These are phyloP conservation scores for Drosophila malerkotliana DNA, from an alignment of 1,140 invertebrate species.

Conservation along the genomic window DNA sequence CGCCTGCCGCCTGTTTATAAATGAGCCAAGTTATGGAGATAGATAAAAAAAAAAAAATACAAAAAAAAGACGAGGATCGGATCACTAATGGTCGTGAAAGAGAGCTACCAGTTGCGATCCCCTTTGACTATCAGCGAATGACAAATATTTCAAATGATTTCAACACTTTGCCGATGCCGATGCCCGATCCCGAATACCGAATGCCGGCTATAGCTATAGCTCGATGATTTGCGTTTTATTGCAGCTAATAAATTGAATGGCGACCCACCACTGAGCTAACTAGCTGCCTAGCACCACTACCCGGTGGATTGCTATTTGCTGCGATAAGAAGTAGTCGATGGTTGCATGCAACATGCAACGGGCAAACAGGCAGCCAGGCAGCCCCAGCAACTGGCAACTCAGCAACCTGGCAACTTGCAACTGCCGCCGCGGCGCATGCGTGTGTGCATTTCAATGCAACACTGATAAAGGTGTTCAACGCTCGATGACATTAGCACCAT, in stretches of 20 bases:
- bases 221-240: conserved; percentile 80
- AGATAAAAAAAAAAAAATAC: conserved; percentile 27
- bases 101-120: conserved; percentile 5
- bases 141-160: conserved; percentile 83
- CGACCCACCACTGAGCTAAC: conserved; percentile 66
- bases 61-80: conserved; percentile 2
- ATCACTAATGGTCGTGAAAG: conserved; percentile 25
- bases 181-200: neutral
- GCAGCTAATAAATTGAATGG: conserved; percentile 81
- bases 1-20: conserved; percentile 45
- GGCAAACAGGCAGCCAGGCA: conserved; percentile 36
- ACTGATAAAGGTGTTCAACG: conserved; percentile 83
- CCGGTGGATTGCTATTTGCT: conserved; percentile 38
- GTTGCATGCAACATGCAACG: conserved; percentile 68
- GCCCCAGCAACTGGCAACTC: conserved; percentile 29
- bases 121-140: conserved; percentile 63
- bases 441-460: conserved; percentile 83
- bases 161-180: conserved; percentile 71
- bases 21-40: conserved; percentile 47
- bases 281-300: conserved; percentile 2
- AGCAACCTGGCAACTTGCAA: conserved; percentile 30
- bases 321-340: conserved; percentile 54
- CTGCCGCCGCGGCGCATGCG: conserved; percentile 62
- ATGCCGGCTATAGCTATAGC: neutral
- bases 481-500: conserved; percentile 83